These are phyloP conservation scores for Pelecanus crispus DNA, from an alignment of 2,113 vertebrate genomes.

Conservation along the genomic window DNA sequence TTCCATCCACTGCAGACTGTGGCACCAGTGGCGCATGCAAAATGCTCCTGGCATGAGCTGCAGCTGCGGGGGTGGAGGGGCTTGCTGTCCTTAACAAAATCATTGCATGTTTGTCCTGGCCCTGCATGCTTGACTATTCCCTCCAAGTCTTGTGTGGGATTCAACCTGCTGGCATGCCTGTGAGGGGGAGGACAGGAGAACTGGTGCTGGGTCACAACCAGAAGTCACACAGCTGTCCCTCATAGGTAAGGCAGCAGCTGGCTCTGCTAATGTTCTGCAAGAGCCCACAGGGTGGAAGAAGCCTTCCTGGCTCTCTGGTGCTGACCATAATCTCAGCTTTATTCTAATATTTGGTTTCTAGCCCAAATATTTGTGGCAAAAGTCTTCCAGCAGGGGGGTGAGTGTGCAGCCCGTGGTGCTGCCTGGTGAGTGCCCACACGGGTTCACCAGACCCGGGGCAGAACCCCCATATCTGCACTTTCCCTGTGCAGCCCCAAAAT, in stretches of 20 bases:
- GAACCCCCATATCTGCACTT: not conserved
- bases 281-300: not conserved
- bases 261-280: not conserved
- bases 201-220: not conserved
- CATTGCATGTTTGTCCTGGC: not conserved
- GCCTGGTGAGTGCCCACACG: rapidly evolving
- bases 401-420: rapidly evolving
- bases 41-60: not conserved
- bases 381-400: not conserved
- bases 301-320: not conserved
- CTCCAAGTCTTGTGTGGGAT: too few species aligned
- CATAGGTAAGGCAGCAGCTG: not conserved
- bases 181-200: not conserved
- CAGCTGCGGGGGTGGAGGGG: not conserved
- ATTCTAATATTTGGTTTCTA: not conserved
- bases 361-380: not conserved
- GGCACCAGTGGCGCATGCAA: not conserved
- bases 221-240: not conserved
- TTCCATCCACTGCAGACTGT: not conserved
- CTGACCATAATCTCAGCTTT: not conserved
- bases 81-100: not conserved
- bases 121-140: not conserved
- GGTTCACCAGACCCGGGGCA: not conserved
- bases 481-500: not conserved
- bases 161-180: not conserved